A percentile compares a stretch with the other conserved stretches of the same genome.
Evolutionary conservation across 2,113 vertebrate species (phyloP).

Genomic region (Odontesthes bonariensis): DNA sequence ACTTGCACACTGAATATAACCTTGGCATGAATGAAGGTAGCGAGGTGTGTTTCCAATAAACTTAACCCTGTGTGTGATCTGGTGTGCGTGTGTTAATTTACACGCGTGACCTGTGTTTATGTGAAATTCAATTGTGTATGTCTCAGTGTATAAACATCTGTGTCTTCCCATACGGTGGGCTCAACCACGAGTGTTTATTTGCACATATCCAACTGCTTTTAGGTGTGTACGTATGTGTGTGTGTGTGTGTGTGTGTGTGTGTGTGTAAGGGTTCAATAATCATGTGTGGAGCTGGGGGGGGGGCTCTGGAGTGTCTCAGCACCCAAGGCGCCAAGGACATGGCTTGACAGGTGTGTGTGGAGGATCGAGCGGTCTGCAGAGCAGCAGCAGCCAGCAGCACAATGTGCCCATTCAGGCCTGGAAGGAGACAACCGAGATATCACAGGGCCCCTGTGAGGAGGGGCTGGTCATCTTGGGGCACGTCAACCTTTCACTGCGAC

Average conservation of each 20-base stretch:
- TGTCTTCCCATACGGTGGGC: slow-evolving; percentile 1
- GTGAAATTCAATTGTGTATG: slow-evolving; percentile 49
- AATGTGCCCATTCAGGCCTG: slow-evolving; percentile 77
- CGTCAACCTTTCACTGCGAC: slow-evolving; percentile 64
- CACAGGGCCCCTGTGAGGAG: slow-evolving; percentile 70
- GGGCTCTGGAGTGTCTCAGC: slow-evolving; percentile 72
- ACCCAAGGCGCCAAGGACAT: slow-evolving; percentile 74
- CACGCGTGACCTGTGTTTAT: slow-evolving; percentile 29
- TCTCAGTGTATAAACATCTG: slow-evolving; percentile 13
- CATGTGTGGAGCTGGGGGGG: slow-evolving; percentile 61
- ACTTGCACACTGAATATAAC: slow-evolving; percentile 62
- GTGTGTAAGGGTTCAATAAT: slow-evolving; percentile 52
- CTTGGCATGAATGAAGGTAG: slow-evolving; percentile 39
- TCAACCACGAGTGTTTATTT: slow-evolving; percentile 54
- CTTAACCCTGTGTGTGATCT: slow-evolving; percentile 17
- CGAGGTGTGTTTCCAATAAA: slow-evolving; percentile 73
- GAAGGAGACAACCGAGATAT: slow-evolving; percentile 77
- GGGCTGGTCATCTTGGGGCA: slow-evolving; percentile 55
- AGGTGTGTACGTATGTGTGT: background rate
- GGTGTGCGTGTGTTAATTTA: slow-evolving; percentile 12
- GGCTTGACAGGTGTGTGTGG: slow-evolving; percentile 78
- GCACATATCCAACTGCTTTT: slow-evolving; percentile 33
- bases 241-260: slow-evolving; percentile 4
- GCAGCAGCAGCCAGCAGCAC: slow-evolving; percentile 55
- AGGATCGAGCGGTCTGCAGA: slow-evolving; percentile 58